phyloP scores from a whole-genome alignment of 2,888 invertebrate genomes.

The Thymelicus sylvestris region DNA sequence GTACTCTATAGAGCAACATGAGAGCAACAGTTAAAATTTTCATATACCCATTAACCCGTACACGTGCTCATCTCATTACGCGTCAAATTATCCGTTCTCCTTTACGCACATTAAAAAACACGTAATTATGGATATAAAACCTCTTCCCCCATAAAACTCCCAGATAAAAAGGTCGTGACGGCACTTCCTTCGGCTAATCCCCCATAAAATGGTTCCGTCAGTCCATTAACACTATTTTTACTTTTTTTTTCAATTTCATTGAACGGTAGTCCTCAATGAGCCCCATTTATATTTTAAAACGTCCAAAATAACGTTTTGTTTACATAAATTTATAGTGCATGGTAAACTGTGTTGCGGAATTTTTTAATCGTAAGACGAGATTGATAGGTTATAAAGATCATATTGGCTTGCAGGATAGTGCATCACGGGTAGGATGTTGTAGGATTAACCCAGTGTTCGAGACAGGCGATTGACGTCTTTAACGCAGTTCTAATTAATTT shows the following conservation, averaged over 20 bases:
- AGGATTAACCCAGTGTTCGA: constrained; percentile 52
- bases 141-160: constrained; percentile 74
- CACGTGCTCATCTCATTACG: constrained; percentile 52
- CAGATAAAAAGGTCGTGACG: constrained; percentile 77
- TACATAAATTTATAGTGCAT: constrained; percentile 74
- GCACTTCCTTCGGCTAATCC: constrained; percentile 73
- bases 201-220: constrained; percentile 74
- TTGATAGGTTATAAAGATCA: constrained; percentile 56
- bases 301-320: constrained; percentile 77
- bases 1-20: constrained; percentile 37
- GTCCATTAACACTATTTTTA: constrained; percentile 80
- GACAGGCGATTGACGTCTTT: constrained; percentile 80
- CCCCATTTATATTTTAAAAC: constrained; percentile 71
- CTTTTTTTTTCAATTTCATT: constrained; percentile 71
- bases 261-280: constrained; percentile 81
- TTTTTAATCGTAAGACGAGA: constrained; percentile 67
- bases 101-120: constrained; percentile 69
- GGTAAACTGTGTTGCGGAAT: constrained; percentile 75
- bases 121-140: constrained; percentile 82
- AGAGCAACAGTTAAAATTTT: constrained; percentile 35
- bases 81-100: constrained; percentile 69
- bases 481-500: constrained; percentile 77
- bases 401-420: constrained; percentile 53
- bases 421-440: constrained; percentile 54
- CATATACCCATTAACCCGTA: constrained; percentile 40